Base-by-base conservation (phyloP, 2,888 invertebrate genomes). In the Rhorus exstirpatorius region DNA sequence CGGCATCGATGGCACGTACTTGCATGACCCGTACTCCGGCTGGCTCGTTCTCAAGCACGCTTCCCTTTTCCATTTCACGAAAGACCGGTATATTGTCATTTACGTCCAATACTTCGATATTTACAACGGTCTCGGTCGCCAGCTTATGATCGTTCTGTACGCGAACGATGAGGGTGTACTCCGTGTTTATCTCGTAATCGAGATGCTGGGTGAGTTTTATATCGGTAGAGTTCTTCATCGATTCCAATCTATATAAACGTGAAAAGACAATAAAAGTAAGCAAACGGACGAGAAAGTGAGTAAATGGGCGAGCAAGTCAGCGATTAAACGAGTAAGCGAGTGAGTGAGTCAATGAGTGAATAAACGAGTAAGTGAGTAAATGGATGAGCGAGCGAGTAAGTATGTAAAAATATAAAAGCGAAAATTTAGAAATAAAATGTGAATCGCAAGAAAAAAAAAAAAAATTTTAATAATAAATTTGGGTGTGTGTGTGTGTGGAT, bases 71-170 rank as follows among this genome's bases (percentile, higher is more conserved):
- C 12, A 97, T 95, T 92, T 97, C 97, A 58, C 96, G 96, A 89
- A 98, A 98, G 86, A 96, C 95, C 0, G 96, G 98, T 86, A 97
- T 96, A 89, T 98, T 98, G 91, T 98, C 98, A 90, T 98, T 98
- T 0, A 97, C 97, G 91, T 98, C 98, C 89, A 95, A 94, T 0
- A 98, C 95, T 92, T 96, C 95, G 38, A 98, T 96, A 88, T 95
- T 95, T 67, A 98, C 95, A 72, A 96, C 95, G 12, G 96, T 96
- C 93, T 97, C 97, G 1, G 97, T 96, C 1, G 96, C 96, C 91
- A 98, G 93, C 88, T 96, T 95, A 90, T 96, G 96, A 87, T 96
- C 97, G 92, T 97, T 98, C 93, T 96, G 94, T 86, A 97, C 97
- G 86, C 97, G 95, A 88, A 98, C 96, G 41, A 97, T 97, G 49